Evolutionary conservation across 2,888 invertebrate species (phyloP).

Genomic region (Drosophila sordidula): DNA sequence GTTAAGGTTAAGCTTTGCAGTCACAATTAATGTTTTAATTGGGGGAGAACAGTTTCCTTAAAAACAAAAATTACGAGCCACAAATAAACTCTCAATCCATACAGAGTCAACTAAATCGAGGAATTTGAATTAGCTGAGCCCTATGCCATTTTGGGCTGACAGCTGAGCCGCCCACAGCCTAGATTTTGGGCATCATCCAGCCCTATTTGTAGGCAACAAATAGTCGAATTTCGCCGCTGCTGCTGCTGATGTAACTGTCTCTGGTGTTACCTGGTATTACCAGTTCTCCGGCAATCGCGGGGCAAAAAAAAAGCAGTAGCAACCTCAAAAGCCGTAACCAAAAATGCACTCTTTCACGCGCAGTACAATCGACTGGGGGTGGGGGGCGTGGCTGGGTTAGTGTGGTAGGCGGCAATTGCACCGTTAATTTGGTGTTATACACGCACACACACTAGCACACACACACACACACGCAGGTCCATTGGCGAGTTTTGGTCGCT

Average conservation of each 20-base stretch:
- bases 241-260: not conserved
- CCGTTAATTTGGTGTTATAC: constrained; percentile 69
- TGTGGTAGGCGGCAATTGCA: constrained; percentile 58
- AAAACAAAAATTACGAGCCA: no score
- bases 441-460: constrained; percentile 20
- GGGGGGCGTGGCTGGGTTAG: constrained; percentile 15
- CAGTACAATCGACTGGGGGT: constrained; percentile 30
- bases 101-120: not conserved
- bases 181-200: constrained; percentile 2
- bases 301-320: constrained; percentile 9
- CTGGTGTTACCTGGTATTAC: constrained; percentile 15
- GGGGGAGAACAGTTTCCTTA: no score
- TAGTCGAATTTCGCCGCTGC: constrained; percentile 12
- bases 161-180: constrained; percentile 1
- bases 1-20: no score
- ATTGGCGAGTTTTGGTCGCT: constrained; percentile 39
- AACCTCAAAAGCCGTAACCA: constrained; percentile 74
- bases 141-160: not conserved
- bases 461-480: not conserved
- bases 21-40: no score
- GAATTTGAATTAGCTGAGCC: not conserved
- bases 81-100: not conserved
- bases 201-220: not conserved
- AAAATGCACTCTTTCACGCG: constrained; percentile 61
- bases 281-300: constrained; percentile 8